Conservation (phyloP, 2,797 vertebrate species). For the Pipistrellus pygmaeus region DNA sequence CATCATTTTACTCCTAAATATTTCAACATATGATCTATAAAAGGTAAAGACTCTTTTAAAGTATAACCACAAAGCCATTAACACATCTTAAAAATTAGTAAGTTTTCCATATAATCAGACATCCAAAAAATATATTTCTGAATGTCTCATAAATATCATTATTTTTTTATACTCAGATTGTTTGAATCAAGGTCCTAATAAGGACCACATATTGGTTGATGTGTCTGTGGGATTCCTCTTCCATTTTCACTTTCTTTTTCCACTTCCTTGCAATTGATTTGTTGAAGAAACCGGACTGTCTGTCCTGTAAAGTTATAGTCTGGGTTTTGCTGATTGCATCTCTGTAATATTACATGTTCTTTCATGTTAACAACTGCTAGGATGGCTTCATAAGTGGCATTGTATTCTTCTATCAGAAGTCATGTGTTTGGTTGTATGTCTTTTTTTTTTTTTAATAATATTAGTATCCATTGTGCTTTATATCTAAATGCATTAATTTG, state of each 20-base stretch:
- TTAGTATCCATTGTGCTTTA: background rate
- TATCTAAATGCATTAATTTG: background rate
- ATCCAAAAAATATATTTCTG: constrained; percentile 6
- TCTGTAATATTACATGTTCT: background rate
- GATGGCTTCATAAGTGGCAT: background rate
- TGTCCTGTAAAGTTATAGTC: background rate
- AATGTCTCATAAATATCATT: background rate
- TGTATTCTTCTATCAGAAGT: background rate
- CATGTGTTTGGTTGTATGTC: background rate
- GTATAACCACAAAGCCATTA: background rate
- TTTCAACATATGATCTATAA: constrained; percentile 26
- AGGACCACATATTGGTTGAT: background rate
- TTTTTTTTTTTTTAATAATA: background rate
- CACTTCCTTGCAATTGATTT: background rate
- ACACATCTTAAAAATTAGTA: background rate
- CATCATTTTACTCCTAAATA: constrained; percentile 32
- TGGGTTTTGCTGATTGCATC: constrained; percentile 18
- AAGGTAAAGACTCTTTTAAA: constrained; percentile 29
- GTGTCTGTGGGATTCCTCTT: background rate
- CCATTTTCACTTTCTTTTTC: background rate
- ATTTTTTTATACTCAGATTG: background rate
- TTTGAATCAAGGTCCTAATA: background rate
- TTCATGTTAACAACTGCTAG: background rate
- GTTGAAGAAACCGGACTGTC: constrained; percentile 12
- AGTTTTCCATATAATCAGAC: background rate